Percentiles rank a stretch among this genome's conserved stretches.
Conservation (phyloP, 2,888 invertebrate genomes). For the Megamerina dolium region DNA sequence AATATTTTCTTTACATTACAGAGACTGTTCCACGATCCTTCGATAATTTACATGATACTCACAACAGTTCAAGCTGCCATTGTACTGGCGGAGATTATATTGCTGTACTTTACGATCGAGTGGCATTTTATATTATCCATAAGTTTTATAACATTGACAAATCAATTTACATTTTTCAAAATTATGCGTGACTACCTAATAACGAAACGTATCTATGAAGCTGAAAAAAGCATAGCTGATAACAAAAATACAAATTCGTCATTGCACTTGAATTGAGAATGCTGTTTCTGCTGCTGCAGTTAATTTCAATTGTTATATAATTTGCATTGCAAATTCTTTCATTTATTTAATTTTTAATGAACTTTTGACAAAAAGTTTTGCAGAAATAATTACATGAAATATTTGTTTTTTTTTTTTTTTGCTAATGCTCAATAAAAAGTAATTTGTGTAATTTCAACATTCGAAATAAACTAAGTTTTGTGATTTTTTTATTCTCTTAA, state of each 20-base stretch:
- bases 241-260: not conserved
- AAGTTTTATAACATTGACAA: conserved; percentile 78
- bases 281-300: too few species aligned
- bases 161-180: conserved; percentile 88
- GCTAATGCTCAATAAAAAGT: too few species aligned
- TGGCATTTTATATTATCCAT: conserved; percentile 91
- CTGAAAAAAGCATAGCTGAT: conserved; percentile 29
- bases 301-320: too few species aligned
- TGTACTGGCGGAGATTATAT: conserved; percentile 70
- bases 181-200: conserved; percentile 80
- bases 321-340: too few species aligned
- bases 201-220: conserved; percentile 69
- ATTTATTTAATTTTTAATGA: too few species aligned
- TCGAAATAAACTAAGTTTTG: too few species aligned
- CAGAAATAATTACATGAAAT: too few species aligned
- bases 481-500: conserved; percentile 4
- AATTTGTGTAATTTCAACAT: too few species aligned
- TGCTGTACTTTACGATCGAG: conserved; percentile 72
- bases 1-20: conserved; percentile 49
- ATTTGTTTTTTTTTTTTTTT: too few species aligned
- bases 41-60: conserved; percentile 66
- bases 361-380: too few species aligned
- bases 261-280: too few species aligned
- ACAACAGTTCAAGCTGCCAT: conserved; percentile 65
- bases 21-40: conserved; percentile 83